Conservation (phyloP, 1,140 invertebrate genomes). For the Platorchestia sp. region DNA sequence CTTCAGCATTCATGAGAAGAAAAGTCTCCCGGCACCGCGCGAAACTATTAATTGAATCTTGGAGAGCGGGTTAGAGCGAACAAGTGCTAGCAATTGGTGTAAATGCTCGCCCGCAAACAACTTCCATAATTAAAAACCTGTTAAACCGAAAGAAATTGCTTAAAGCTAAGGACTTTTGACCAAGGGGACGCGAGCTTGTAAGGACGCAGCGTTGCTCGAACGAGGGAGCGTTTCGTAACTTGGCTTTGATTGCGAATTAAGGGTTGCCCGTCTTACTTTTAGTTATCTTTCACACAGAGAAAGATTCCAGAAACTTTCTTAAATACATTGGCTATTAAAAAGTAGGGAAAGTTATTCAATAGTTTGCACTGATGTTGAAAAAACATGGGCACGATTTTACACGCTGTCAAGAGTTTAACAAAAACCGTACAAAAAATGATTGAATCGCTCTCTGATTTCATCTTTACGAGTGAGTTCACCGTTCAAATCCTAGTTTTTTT, state of each 20-base stretch:
- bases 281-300: neutral
- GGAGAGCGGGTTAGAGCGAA: conserved; percentile 42
- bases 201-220: neutral
- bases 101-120: conserved; percentile 53
- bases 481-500: neutral
- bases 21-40: conserved; percentile 33
- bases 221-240: neutral
- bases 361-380: too few relatives aligned
- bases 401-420: neutral
- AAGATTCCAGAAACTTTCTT: neutral
- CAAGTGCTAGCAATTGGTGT: conserved; percentile 55
- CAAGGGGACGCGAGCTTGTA: conserved; percentile 2
- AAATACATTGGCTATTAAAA: neutral
- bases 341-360: neutral
- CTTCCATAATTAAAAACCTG: conserved; percentile 55
- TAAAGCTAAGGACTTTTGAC: conserved; percentile 33
- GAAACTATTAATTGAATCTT: conserved; percentile 49
- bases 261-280: neutral
- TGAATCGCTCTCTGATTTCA: neutral
- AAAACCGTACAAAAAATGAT: neutral
- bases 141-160: conserved; percentile 53
- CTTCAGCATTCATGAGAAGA: conserved; percentile 28
- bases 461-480: neutral
- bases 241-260: neutral
- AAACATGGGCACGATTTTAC: neutral